Evolutionary conservation across 2,797 vertebrate species (phyloP).

Genomic region (Manis crassicaudata): DNA sequence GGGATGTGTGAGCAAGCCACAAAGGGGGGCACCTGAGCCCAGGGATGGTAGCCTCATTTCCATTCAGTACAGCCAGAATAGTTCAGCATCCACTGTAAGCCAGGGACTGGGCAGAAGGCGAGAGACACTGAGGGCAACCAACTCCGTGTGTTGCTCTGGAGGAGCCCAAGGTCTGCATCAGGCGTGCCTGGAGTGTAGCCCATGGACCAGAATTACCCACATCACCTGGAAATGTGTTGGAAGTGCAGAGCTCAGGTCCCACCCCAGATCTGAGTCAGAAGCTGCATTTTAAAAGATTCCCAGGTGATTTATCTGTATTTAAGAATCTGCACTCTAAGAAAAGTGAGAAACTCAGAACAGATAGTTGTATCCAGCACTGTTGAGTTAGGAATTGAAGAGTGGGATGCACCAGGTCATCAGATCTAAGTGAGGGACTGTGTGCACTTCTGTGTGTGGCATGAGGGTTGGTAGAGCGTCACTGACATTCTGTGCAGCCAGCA

Average conservation of each 20-base stretch:
- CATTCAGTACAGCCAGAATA: neutral
- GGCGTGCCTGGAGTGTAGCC: neutral
- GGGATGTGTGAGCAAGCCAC: neutral
- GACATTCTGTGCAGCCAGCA: neutral
- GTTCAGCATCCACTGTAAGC: neutral
- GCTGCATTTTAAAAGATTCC: neutral
- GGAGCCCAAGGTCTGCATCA: neutral
- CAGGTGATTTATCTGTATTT: neutral
- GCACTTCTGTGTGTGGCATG: neutral
- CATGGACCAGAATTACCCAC: neutral
- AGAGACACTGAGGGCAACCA: neutral
- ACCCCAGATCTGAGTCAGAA: neutral
- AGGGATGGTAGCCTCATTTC: neutral
- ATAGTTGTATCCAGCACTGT: neutral
- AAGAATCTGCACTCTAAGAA: neutral
- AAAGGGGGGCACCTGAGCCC: neutral
- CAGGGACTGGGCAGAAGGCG: neutral
- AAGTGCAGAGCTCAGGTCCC: neutral
- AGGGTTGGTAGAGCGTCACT: neutral
- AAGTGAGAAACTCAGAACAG: neutral
- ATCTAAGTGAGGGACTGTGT: neutral
- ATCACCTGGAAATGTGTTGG: neutral
- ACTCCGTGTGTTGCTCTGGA: neutral
- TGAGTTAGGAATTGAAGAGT: neutral
- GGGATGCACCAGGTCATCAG: neutral